Evolutionary conservation across 2,113 vertebrate species (phyloP), one percentile per base, ranked within the genome.

Genomic region (Leptobrachium leishanense): DNA sequence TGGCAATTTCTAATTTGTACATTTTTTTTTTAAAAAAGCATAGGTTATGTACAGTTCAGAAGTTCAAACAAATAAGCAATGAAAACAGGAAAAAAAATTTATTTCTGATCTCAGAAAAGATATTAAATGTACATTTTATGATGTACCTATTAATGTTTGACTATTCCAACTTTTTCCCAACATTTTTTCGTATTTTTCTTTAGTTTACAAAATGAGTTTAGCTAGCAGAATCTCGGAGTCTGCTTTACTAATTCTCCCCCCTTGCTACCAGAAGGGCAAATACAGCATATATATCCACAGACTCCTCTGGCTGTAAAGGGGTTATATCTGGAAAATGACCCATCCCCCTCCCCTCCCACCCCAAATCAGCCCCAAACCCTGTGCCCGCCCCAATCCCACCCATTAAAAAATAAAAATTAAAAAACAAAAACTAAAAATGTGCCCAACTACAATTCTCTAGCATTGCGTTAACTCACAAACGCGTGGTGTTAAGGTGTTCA

Each of bases 401-500:
- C 90, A 88, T 76, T 88, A 89, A 88, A 85, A 87, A 93, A 86
- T 89, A 89, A 92, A 93, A 92, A 91, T 89, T 92, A 94, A 93
- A 90, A 90, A 31, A 31, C 42, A 87, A 91, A 31, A 94, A 92
- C 90, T 90, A 94, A 94, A 93, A 90, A 91, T 93, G 94, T 93
- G 95, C 95, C 87, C 90, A 92, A 95, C 92, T 96, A 96, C 94
- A 93, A 93, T 94, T 93, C 87, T 92, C 94, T 94, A 95, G 92
- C 92, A 92, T 95, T 92, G 91, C 91, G 92, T 92, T 94, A 95
- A 95, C 93, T 94, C 94, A 96, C 95, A 95, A 90, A 95, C 93
- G 94, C 88, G 83, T 72, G 78, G 78, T 74, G 78, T 81, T 74
- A 83, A 31, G 20, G 20, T 31, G 20, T 31, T 31, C 20, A 31